These are phyloP conservation scores for Adrianichthys oophorus DNA, from an alignment of 2,797 vertebrate species.

Conservation along the genomic window DNA sequence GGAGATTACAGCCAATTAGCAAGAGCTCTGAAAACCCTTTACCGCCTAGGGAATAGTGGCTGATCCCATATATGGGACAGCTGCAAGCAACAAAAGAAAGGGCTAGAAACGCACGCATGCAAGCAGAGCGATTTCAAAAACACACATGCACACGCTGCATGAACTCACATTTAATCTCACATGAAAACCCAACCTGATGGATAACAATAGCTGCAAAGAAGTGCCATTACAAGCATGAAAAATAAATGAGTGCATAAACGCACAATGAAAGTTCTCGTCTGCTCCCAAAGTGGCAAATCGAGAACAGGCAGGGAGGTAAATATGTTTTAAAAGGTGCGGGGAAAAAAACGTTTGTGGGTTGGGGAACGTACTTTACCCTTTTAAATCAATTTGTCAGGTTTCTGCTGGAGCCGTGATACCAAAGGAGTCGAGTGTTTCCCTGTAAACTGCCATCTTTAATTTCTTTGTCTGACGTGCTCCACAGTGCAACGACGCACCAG, in stretches of 20 bases:
- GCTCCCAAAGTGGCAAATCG: constrained; percentile 65
- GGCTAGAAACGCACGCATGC: constrained; percentile 58
- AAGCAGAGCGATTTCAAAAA: constrained; percentile 41
- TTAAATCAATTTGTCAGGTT: constrained; percentile 77
- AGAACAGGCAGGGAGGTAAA: constrained; percentile 67
- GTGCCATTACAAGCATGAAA: constrained; percentile 65
- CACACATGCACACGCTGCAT: constrained; percentile 27
- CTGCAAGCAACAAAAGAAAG: constrained; percentile 72
- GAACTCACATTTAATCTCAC: constrained; percentile 41
- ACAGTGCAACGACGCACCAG: constrained; percentile 62
- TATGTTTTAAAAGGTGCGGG: constrained; percentile 71
- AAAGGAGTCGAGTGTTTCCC: constrained; percentile 71
- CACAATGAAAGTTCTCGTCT: constrained; percentile 38
- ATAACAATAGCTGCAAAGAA: constrained; percentile 60
- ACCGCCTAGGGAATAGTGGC: constrained; percentile 64
- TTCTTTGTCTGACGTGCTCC: constrained; percentile 74
- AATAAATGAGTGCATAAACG: constrained; percentile 60
- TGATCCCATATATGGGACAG: constrained; percentile 73
- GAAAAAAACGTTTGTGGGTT: constrained; percentile 58
- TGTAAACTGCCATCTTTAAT: constrained; percentile 81
- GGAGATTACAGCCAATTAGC: constrained; percentile 82
- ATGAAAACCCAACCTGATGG: constrained; percentile 51
- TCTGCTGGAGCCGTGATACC: constrained; percentile 54
- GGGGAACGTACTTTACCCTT: constrained; percentile 64
- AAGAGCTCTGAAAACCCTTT: constrained; percentile 69